phyloP scores from a whole-genome alignment of 2,797 vertebrate genomes.

The Taeniopygia guttata region DNA sequence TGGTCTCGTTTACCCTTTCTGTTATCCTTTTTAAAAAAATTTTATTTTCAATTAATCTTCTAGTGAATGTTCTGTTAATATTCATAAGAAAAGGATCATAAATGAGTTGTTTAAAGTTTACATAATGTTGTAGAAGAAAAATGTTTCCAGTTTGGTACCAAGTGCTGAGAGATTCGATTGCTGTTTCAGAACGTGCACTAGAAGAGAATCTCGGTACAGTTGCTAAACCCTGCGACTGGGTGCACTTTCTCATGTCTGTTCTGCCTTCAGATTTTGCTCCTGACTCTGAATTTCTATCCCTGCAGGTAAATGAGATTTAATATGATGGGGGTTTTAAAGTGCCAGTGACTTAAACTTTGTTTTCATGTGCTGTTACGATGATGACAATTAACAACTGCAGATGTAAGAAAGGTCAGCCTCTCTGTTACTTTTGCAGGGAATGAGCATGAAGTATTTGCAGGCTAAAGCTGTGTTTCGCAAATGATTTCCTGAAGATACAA shows the following conservation, averaged over 20 bases:
- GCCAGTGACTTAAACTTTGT: slow-evolving; percentile 69
- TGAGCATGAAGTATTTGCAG: slow-evolving; percentile 49
- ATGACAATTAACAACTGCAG: slow-evolving; percentile 65
- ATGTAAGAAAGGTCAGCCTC: slow-evolving; percentile 66
- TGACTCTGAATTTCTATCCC: slow-evolving; percentile 61
- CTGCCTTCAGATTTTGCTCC: slow-evolving; percentile 34
- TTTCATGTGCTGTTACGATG: slow-evolving; percentile 68
- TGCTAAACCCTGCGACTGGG: not conserved
- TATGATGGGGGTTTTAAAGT: slow-evolving; percentile 41
- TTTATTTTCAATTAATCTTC: slow-evolving; percentile 13
- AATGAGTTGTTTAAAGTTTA: slow-evolving; percentile 43
- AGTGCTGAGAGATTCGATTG: slow-evolving; percentile 22
- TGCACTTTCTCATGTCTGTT: slow-evolving; percentile 26
- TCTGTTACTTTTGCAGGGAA: slow-evolving; percentile 51
- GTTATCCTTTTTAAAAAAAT: not conserved
- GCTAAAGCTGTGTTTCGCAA: slow-evolving; percentile 44
- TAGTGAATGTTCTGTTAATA: not conserved
- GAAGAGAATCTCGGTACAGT: slow-evolving; percentile 18
- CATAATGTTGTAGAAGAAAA: not conserved
- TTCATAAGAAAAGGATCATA: not conserved
- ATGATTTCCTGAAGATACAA: slow-evolving; percentile 56
- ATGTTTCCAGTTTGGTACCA: slow-evolving; percentile 23
- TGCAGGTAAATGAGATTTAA: slow-evolving; percentile 59
- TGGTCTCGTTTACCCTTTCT: not conserved
- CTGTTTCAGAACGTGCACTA: not conserved